Evolutionary conservation across 1,140 invertebrate genomes (phyloP), one percentile per base, ranked within the genome.

Genomic region (Eurosta solidaginis): DNA sequence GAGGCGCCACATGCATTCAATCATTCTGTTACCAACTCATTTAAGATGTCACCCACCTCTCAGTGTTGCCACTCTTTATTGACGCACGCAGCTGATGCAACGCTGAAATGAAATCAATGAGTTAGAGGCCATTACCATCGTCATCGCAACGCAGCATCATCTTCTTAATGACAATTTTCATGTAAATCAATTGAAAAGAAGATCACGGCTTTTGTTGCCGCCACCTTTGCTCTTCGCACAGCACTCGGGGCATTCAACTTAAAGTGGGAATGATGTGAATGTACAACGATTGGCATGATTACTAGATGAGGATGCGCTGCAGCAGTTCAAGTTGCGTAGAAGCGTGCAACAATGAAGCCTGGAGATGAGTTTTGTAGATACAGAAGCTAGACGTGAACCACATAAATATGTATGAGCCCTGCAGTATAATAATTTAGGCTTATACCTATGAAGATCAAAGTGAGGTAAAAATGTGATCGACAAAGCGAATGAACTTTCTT

Each of bases 131-230:
- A n/a, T n/a, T n/a, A n/a, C n/a, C n/a, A n/a, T n/a, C n/a, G n/a
- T n/a, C n/a, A n/a, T n/a, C n/a, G n/a, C n/a, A n/a, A n/a, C n/a
- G n/a, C n/a, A n/a, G n/a, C n/a, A n/a, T n/a, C n/a, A n/a, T 14
- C 50, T 7, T 12, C 27, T 20, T 25, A 54, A 54, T 7, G 50
- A 17, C 50, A 29, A 54, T 54, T 54, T 27, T 25, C 27, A 68
- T 68, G 29, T 40, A 68, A 68, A 68, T 68, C 33, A 68, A 68
- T 42, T 68, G n/a, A 40, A n/a, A 68, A 22, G 59, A 68, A 68
- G 59, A 68, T 68, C 17, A n/a, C 33, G 25, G 20, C 12, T 12
- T 6, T 12, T 12, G 42, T 44, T 44, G 42, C 42, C 12, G 42
- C 42, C 12, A 12, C 5, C 5, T 12, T 44, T 5, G 42, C 42